Base-by-base conservation (phyloP, 2,888 invertebrate species). In the Trissolcus japonicus region DNA sequence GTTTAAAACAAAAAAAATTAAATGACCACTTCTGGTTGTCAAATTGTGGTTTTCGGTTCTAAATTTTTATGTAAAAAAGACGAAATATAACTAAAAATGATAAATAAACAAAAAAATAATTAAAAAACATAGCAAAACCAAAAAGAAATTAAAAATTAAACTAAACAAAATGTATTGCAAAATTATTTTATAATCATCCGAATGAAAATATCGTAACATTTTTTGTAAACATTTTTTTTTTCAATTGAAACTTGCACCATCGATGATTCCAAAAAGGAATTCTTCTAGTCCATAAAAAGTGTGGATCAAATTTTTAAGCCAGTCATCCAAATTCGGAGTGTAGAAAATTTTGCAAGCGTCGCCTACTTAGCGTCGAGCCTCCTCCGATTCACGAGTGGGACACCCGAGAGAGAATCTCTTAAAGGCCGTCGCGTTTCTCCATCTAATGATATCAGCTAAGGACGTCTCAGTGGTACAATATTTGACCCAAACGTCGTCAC, bases 1-100 rank as follows among this genome's bases (percentile, higher is more conserved):
- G 29, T 54, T 69, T 69, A 21, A 9, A 48, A 65, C 43, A 65
- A 76, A 75, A 59, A 21, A 9, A 48, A 65, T 35, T 60, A 76
- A 75, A 59, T 60, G 68, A 60, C 69, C 69, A 69, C 67, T 67
- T 63, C 68, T 74, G 57, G 1, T 35, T 4, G 4, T 25, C 25
- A 25, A 35, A 9, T 35, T 1, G 35, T 35, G 6, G 1, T 35
- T 35, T 35, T 9, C 1, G 1, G 9, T 35, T 35, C 7, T 9
- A 7, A 7, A 35, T 35, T 35, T 35, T 6, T 7, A 1, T 11
- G 0, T 1, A 35, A 35, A 35, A 29, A 29, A 29, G 6, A 6
- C 9, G 6, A 2, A 29, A 29, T 7, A 29, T 4, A 29, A 29
- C 6, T 6, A 29, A 29, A 7, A n/a, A n/a, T n/a, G n/a, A n/a